Conservation (phyloP, 1,140 invertebrate genomes). For the Sitodiplosis mosellana region DNA sequence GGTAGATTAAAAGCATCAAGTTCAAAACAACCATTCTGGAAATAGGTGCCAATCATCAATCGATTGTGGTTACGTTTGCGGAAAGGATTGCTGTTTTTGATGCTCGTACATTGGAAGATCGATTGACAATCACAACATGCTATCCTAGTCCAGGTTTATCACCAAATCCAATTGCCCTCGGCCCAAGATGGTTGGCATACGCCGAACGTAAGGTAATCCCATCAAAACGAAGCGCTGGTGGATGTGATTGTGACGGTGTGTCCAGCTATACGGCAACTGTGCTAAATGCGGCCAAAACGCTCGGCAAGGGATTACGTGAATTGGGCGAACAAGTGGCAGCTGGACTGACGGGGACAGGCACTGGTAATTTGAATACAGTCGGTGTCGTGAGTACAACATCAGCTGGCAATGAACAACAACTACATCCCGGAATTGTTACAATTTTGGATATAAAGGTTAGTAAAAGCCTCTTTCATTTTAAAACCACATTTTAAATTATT, state of each 20-base stretch:
- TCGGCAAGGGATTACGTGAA: conserved; percentile 67
- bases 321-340: conserved; percentile 87
- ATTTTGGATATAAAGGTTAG: conserved; percentile 71
- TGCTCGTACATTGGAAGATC: conserved; percentile 68
- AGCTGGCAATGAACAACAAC: conserved; percentile 28
- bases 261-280: conserved; percentile 91
- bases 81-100: conserved; percentile 86
- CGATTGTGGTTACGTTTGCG: conserved; percentile 69
- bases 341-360: conserved; percentile 52
- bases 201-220: conserved; percentile 71
- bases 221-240: conserved; percentile 69
- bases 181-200: conserved; percentile 59
- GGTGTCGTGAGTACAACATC: conserved; percentile 16
- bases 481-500: conserved; percentile 5
- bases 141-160: conserved; percentile 52
- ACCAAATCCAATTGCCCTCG: conserved; percentile 76
- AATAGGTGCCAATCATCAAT: conserved; percentile 63
- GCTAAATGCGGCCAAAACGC: conserved; percentile 82
- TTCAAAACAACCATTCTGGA: conserved; percentile 82
- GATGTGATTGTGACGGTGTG: conserved; percentile 51
- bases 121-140: conserved; percentile 72
- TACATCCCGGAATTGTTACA: conserved; percentile 70
- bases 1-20: conserved; percentile 64
- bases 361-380: conserved; percentile 21
- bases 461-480: background rate